Evolutionary conservation across 1,140 invertebrate species (phyloP).

Genomic region (Cataglyphis hispanica): DNA sequence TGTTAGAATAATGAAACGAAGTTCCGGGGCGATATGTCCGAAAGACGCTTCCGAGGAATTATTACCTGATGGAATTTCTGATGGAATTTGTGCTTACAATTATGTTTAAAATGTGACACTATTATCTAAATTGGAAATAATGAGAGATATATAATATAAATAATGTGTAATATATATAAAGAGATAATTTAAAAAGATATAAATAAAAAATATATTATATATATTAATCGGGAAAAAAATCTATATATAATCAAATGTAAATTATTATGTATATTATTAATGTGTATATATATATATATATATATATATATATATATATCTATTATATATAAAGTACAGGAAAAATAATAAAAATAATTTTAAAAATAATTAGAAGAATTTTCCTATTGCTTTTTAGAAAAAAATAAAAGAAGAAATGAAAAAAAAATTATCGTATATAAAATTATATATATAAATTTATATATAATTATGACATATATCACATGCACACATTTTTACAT

Average conservation of each 20-base stretch:
- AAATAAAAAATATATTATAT: neutral
- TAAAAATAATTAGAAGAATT: too few species aligned
- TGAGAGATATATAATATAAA: neutral
- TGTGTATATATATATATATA: neutral
- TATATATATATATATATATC: neutral
- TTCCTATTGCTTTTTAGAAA: too few species aligned
- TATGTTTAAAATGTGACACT: neutral
- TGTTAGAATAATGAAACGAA: slow-evolving; percentile 27
- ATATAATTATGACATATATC: too few species aligned
- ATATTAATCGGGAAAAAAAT: neutral
- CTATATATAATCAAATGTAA: neutral
- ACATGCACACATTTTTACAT: neutral
- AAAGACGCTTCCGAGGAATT: slow-evolving; percentile 20
- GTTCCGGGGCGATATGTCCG: neutral
- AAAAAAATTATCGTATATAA: too few species aligned
- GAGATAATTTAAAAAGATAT: neutral
- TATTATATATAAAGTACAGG: neutral
- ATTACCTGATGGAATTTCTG: slow-evolving; percentile 18
- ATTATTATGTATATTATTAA: too few species aligned
- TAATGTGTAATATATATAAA: neutral
- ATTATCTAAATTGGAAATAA: neutral
- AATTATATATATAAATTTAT: too few species aligned
- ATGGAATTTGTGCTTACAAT: neutral
- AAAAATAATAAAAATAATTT: too few species aligned
- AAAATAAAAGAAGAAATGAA: too few species aligned